A percentile compares a stretch with the other conserved stretches of the same genome.
Conservation (phyloP, 35 echinoderm and acorn worm species). For the Lytechinus pictus region DNA sequence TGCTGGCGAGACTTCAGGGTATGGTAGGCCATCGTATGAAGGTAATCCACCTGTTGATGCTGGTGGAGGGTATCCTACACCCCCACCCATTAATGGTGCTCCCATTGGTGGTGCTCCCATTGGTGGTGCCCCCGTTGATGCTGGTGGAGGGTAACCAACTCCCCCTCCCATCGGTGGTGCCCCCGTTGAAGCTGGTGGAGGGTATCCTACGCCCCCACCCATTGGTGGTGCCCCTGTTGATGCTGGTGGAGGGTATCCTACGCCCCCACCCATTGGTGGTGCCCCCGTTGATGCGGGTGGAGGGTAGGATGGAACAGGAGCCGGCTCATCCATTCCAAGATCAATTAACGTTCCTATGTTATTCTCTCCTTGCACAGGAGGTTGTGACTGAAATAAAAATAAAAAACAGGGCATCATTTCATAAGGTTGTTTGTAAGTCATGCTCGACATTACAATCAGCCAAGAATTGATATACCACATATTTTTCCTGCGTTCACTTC, state of each 20-base stretch:
- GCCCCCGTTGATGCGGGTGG: slow-evolving; percentile 14
- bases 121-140: too few species aligned
- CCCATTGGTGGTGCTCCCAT: too few species aligned
- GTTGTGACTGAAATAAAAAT: slow-evolving; percentile 23
- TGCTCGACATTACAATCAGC: too few species aligned
- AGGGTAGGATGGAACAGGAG: slow-evolving; percentile 2
- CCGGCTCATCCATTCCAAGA: slow-evolving; percentile 48
- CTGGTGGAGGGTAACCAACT: too few species aligned
- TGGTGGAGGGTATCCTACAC: background rate
- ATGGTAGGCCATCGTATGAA: slow-evolving; percentile 14
- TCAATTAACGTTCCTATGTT: slow-evolving; percentile 62
- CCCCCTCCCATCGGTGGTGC: too few species aligned
- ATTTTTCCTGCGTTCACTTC: too few species aligned
- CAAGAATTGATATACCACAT: too few species aligned
- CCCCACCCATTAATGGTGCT: slow-evolving; percentile 11
- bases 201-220: background rate
- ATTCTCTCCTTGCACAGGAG: slow-evolving; percentile 20
- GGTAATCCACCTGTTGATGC: background rate
- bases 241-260: background rate
- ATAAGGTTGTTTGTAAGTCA: too few species aligned
- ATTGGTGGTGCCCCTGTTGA: background rate
- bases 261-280: slow-evolving; percentile 22
- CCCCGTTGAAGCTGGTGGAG: too few species aligned
- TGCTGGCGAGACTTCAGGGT: slow-evolving; percentile 14
- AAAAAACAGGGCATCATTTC: too few species aligned